Conservation (phyloP, 1,140 invertebrate species). For the silkworm (Bombyx mori) region ASM3026992v2 NC_085128.1:16719001-16719500, state of each 20-base stretch:
- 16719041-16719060: constrained; percentile 38
- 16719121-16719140: constrained; percentile 16
- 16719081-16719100: constrained; percentile 50
- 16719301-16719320: constrained; percentile 21
- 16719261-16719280: constrained; percentile 18
- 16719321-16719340: constrained; percentile 12
- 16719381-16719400: too few relatives aligned
- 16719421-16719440: too few relatives aligned
- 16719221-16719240: constrained; percentile 61
- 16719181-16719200: constrained; percentile 42
- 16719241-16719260: constrained; percentile 34
- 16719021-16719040: constrained; percentile 47
- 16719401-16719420: too few relatives aligned
- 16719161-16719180: constrained; percentile 29
- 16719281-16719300: constrained; percentile 35
- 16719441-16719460: too few relatives aligned
- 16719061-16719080: constrained; percentile 46
- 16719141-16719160: constrained; percentile 44
- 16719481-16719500: too few relatives aligned
- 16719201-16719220: constrained; percentile 52
- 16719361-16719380: too few relatives aligned
- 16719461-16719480: too few relatives aligned
- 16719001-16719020: constrained; percentile 40
- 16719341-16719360: background rate
- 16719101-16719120: constrained; percentile 32